Base-by-base conservation (phyloP, 2,113 vertebrate genomes). In the Ailurus styani region DNA sequence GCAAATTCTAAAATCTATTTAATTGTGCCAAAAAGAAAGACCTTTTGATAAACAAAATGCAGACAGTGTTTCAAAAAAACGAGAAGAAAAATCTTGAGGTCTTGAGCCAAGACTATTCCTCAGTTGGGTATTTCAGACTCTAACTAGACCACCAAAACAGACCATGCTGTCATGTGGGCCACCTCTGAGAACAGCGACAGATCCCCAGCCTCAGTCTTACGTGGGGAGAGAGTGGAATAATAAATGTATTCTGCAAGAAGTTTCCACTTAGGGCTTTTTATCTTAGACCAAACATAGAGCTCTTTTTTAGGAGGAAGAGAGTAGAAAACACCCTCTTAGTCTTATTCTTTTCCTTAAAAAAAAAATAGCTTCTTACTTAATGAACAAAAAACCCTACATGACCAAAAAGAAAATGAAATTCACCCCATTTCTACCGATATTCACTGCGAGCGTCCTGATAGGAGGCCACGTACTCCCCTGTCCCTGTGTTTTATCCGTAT, bases 1-100 rank as follows among this genome's bases (percentile, higher is more conserved):
- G 87, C 42, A 93, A 93, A 95, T 97, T 98, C 95, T 98, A 89
- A 95, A 97, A 98, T 97, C 84, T 52, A 95, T 86, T 97, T 97
- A 97, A 92, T 95, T 98, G 93, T 96, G 96, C 83, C 97, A 98
- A 98, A 98, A 93, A 98, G 97, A 98, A 87, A 97, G 96, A 97
- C 96, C 11, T 97, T 94, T 96, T 97, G 77, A 98, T 98, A 99
- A 98, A 98, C 97, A 97, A 96, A 98, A 95, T 31, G 31, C 92
- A 97, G 66, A 93, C 29, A n/a, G 13, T 37, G 23, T 81, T 97
- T 66, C 3, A 29, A 88, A 89, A 92, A 97, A 85, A 72, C 23
- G 4, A 68, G 55, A 66, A 25, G 15, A 81, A 37, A 70, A 55
- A 66, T 29, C 85, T 96, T 90, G 66, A 96, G 20, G 4, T 92